These are phyloP conservation scores for Triops cancriformis DNA, from an alignment of 1,140 invertebrate genomes.

Conservation along the genomic window DNA sequence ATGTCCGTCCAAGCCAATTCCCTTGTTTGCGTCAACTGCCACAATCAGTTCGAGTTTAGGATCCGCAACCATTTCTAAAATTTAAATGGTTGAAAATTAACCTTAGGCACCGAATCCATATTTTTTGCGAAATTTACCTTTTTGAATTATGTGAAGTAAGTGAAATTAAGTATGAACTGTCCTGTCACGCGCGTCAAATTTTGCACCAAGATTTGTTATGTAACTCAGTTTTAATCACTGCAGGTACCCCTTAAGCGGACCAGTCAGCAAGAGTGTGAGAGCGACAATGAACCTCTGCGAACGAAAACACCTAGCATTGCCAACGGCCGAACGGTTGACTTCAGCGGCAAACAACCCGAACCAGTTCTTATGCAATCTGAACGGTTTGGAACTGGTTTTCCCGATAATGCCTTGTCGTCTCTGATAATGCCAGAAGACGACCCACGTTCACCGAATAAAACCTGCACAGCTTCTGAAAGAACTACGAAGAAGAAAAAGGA, in stretches of 20 bases:
- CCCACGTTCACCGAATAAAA: neutral
- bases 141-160: neutral
- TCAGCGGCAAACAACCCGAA: neutral
- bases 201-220: neutral
- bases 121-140: neutral
- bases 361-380: neutral
- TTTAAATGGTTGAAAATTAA: neutral
- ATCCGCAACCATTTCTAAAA: neutral
- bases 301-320: neutral
- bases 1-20: constrained; percentile 25
- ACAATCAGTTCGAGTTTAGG: constrained; percentile 25
- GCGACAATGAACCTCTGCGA: neutral
- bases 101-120: neutral
- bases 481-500: neutral
- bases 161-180: too few species aligned
- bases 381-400: neutral
- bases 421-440: neutral
- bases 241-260: neutral
- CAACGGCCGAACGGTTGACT: neutral
- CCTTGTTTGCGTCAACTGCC: constrained; percentile 24
- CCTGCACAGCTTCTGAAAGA: neutral
- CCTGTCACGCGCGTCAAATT: neutral
- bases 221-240: neutral
- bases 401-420: neutral
- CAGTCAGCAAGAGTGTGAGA: neutral